Conservation (phyloP, 2,113 vertebrate species). For the Benitochromis conjunctus region DNA sequence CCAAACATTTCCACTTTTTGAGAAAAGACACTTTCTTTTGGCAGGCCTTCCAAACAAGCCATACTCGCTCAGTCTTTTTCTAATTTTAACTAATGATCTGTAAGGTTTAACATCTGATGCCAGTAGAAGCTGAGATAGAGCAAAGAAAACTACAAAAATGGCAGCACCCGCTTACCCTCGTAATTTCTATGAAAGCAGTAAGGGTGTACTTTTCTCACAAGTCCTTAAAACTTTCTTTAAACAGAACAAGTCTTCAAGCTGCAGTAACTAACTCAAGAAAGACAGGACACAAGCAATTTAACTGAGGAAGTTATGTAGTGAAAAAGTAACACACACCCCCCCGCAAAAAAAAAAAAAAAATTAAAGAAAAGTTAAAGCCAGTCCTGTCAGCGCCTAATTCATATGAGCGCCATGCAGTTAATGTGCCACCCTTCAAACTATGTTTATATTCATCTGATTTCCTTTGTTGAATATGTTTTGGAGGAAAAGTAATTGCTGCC, state of each 20-base stretch:
- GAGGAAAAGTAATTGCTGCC: neutral
- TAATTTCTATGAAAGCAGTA: neutral
- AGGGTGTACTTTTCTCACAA: neutral
- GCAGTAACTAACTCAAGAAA: neutral
- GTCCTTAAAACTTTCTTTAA: neutral
- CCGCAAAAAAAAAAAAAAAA: neutral
- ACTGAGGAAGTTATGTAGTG: neutral
- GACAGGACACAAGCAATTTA: neutral
- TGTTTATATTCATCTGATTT: neutral
- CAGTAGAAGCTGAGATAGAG: neutral
- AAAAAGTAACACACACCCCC: neutral
- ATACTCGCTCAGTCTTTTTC: neutral
- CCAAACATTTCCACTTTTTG: neutral
- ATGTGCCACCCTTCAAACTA: neutral
- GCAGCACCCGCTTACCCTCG: neutral
- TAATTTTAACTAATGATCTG: neutral
- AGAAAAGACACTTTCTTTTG: neutral
- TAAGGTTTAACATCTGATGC: neutral
- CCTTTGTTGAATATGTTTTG: neutral
- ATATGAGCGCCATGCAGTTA: neutral
- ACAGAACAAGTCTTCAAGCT: neutral
- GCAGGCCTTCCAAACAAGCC: neutral
- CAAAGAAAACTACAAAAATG: neutral
- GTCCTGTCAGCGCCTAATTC: neutral
- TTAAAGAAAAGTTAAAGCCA: neutral